Base-by-base conservation (phyloP, 2,888 invertebrate genomes). In the Dendrolimus houi region DNA sequence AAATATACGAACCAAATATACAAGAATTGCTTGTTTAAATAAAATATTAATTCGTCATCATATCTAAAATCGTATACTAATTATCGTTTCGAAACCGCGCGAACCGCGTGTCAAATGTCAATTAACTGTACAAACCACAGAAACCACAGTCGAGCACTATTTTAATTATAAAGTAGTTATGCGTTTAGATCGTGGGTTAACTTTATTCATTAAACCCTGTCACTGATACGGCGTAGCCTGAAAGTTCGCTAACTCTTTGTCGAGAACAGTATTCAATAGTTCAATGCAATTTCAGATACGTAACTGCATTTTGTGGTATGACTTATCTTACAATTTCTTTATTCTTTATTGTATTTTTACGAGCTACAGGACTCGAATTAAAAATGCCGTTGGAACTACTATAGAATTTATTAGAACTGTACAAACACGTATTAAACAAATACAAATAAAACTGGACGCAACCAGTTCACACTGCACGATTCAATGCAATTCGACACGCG, bases 191-290 rank as follows among this genome's bases (percentile, higher is more conserved):
- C 69, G 12, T 12, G 47, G 47, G 70, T 77, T 74, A 81, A 81
- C 77, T 81, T 81, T 80, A 75, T 81, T 81, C 74, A 81, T 81
- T 80, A 78, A 68, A 65, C 64, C 65, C 61, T 52, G 56, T 58
- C 52, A 10, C 42, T 42, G 52, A 17, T 41, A 55, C 53, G 57
- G 55, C 40, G 53, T 17, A 14, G 10, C n/a, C 52, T 47, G 47
- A 42, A 17, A 9, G 47, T 58, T 58, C 13, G 9, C 9, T 8
- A 29, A 47, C 47, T 29, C 29, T 29, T 29, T 29, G 47, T 47
- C 12, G 10, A 47, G 12, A 12, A 47, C 47, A 29, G 29, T 29
- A 47, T 9, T 47, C 47, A 12, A 47, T 47, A 47, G 47, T 47
- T 47, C 47, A 12, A 12, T 8, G 47, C 8, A 10, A 47, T 47